Conservation (phyloP, 2,113 vertebrate genomes). For the Sisor rabdophorus region DNA sequence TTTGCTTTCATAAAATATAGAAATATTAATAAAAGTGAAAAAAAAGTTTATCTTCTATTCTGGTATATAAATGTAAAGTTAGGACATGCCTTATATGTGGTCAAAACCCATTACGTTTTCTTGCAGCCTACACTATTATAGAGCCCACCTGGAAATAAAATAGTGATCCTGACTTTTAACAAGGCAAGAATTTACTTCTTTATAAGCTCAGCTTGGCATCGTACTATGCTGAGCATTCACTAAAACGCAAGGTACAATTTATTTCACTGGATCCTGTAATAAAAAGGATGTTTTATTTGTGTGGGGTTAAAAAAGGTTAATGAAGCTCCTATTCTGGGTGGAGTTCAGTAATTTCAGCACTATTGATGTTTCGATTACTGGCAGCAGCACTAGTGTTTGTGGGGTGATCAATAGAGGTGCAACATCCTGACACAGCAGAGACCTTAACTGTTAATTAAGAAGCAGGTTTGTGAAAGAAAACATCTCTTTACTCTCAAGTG, state of each 20-base stretch:
- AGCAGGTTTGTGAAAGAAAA: slow-evolving; percentile 34
- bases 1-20: neutral
- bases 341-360: slow-evolving; percentile 44
- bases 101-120: neutral
- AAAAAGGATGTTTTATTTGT: slow-evolving; percentile 38
- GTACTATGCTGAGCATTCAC: slow-evolving; percentile 15
- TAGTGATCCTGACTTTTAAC: neutral
- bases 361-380: slow-evolving; percentile 51
- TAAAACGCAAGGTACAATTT: slow-evolving; percentile 15
- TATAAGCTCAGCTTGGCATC: neutral
- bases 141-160: neutral
- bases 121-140: neutral
- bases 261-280: slow-evolving; percentile 6
- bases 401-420: slow-evolving; percentile 42
- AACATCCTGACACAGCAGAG: slow-evolving; percentile 42
- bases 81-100: neutral
- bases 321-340: slow-evolving; percentile 39
- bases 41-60: too few relatives aligned
- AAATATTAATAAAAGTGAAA: too few relatives aligned
- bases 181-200: slow-evolving; percentile 19
- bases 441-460: slow-evolving; percentile 45
- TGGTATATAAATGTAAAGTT: neutral
- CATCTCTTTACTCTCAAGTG: slow-evolving; percentile 20
- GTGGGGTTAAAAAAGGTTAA: slow-evolving; percentile 41
- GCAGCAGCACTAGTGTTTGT: slow-evolving; percentile 24